These are phyloP conservation scores for Uromys caudimaculatus DNA, from an alignment of 2,797 vertebrate genomes.

Conservation along the genomic window DNA sequence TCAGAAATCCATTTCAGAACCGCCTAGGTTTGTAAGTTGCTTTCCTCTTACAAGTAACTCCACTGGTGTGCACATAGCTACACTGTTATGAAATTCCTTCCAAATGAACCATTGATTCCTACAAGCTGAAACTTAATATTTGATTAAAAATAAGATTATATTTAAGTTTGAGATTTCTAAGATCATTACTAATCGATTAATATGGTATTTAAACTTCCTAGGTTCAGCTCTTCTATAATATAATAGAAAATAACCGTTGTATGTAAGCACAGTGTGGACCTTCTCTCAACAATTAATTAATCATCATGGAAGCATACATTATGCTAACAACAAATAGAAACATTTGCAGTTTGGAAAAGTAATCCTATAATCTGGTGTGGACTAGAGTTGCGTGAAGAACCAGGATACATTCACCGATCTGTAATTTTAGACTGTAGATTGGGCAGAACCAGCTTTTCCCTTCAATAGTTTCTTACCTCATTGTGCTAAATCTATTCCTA, in stretches of 20 bases:
- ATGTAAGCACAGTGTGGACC: neutral
- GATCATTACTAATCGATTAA: slow-evolving; percentile 27
- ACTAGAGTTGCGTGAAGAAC: neutral
- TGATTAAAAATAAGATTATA: slow-evolving; percentile 46
- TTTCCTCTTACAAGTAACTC: slow-evolving; percentile 4
- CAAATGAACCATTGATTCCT: slow-evolving; percentile 40
- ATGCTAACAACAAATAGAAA: neutral
- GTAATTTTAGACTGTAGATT: neutral
- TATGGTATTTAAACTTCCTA: slow-evolving; percentile 41
- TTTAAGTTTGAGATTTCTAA: neutral
- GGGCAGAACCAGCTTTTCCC: neutral
- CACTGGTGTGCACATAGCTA: neutral
- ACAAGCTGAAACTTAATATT: slow-evolving; percentile 44
- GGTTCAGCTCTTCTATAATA: neutral
- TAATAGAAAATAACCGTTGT: neutral
- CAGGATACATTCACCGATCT: neutral
- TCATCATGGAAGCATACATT: neutral
- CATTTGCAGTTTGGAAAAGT: neutral
- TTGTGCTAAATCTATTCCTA: neutral
- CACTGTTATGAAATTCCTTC: slow-evolving; percentile 56
- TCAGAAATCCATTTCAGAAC: slow-evolving; percentile 34
- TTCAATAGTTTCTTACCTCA: neutral
- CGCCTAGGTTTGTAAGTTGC: neutral
- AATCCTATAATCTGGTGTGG: neutral
- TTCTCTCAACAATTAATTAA: slow-evolving; percentile 24